Percentiles rank a stretch among this genome's conserved stretches.
Evolutionary conservation across 2,113 vertebrate genomes (phyloP).

Genomic region (Salvator merianae): DNA sequence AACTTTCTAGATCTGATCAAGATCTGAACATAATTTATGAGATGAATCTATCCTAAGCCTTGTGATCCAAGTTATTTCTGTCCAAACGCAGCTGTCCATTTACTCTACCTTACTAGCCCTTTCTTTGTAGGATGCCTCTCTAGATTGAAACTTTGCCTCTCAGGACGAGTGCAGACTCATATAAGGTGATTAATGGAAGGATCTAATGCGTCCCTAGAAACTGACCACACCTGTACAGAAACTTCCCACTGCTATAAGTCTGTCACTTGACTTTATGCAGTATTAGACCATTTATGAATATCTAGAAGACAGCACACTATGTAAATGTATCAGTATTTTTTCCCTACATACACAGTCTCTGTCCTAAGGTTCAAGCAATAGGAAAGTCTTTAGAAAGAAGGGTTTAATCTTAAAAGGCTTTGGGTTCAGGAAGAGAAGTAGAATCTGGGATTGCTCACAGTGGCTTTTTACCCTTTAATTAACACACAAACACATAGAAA

Average conservation of each 20-base stretch:
- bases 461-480: conserved; percentile 75
- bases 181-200: not conserved
- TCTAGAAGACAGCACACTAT: not conserved
- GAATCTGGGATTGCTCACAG: conserved; percentile 52
- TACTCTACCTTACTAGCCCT: not conserved
- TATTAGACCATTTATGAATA: not conserved
- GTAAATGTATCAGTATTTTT: not conserved
- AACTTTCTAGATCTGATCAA: not conserved
- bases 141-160: not conserved
- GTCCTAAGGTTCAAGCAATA: not conserved
- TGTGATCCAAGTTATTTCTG: not conserved
- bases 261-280: not conserved
- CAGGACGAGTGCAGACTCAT: not conserved
- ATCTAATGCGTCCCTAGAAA: not conserved
- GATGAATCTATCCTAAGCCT: not conserved
- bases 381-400: conserved; percentile 34
- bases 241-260: not conserved
- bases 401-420: conserved; percentile 68
- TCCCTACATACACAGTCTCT: conserved; percentile 18
- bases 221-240: not conserved
- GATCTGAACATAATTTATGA: not conserved
- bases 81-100: not conserved
- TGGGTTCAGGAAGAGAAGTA: conserved; percentile 46
- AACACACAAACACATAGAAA: conserved; percentile 74
- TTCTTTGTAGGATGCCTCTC: not conserved